These are phyloP conservation scores for Drosophila ananassae DNA, from an alignment of 1,140 invertebrate species.

Conservation along the genomic window DNA sequence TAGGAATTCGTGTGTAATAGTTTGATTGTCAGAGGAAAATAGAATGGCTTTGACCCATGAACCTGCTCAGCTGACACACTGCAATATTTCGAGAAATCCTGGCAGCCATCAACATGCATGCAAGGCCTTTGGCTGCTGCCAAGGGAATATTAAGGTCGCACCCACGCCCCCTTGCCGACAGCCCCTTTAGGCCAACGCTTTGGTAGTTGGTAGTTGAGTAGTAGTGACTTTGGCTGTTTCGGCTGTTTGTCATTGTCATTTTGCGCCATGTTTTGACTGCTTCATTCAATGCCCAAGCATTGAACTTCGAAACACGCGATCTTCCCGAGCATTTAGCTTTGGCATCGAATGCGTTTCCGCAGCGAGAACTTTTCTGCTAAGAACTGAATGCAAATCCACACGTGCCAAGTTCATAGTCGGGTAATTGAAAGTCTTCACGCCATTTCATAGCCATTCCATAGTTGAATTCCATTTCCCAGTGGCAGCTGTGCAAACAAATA, in stretches of 20 bases:
- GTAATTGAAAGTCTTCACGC: slow-evolving; percentile 57
- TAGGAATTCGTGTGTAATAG: background rate
- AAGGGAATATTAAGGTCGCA: slow-evolving; percentile 69
- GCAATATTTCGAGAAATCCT: slow-evolving; percentile 43
- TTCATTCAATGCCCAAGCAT: slow-evolving; percentile 68
- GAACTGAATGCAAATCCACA: slow-evolving; percentile 51
- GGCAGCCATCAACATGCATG: slow-evolving; percentile 60
- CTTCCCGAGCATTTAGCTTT: slow-evolving; percentile 10
- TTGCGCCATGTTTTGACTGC: slow-evolving; percentile 63
- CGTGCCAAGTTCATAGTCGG: slow-evolving; percentile 16
- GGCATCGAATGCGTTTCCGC: slow-evolving; percentile 22
- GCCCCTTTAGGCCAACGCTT: background rate
- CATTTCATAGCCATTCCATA: slow-evolving; percentile 10
- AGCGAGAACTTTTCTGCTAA: slow-evolving; percentile 8
- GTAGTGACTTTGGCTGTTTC: slow-evolving; percentile 20
- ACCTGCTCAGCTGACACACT: slow-evolving; percentile 44
- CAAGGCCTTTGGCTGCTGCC: slow-evolving; percentile 53
- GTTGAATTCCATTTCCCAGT: slow-evolving; percentile 25
- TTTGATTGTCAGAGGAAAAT: no score
- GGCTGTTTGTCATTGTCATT: slow-evolving; percentile 65
- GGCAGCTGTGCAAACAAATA: slow-evolving; percentile 67
- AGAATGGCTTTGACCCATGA: slow-evolving; percentile 42
- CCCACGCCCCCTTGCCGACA: slow-evolving; percentile 7
- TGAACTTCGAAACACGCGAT: slow-evolving; percentile 46
- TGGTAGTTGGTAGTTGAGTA: slow-evolving; percentile 5